Base-by-base conservation (phyloP, 35 echinoderm and acorn worm genomes). In the Apostichopus parvimensis region DNA sequence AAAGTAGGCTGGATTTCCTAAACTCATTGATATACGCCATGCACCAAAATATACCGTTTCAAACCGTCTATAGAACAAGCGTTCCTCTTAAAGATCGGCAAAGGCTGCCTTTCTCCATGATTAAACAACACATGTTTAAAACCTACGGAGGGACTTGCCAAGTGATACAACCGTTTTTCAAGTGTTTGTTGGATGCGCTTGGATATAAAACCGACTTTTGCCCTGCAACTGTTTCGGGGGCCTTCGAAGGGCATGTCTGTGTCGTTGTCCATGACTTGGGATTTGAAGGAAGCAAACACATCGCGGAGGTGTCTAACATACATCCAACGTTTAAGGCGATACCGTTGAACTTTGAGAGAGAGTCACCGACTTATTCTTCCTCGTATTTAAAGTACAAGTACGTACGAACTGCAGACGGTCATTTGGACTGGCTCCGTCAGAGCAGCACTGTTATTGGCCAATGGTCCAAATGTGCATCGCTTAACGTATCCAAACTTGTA, bases 331-430 rank as follows among this genome's bases (percentile, higher is more conserved):
- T 72, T 88, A 57, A 71, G 3, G 86, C 86, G 1, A 88, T 88
- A 68, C 45, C 86, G 6, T 52, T 88, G 62, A 57, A 71, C 86
- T 88, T 88, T 88, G 66, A 73, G 6, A 64, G 72, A 2, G 86
- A 88, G 21, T 88, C 86, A 7, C 86, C 86, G 15, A 45, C 28
- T 7, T 88, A 88, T 54, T 18, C 60, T 1, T 14, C 13, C 24
- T 60, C 57, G 18, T 66, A 28, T 75, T 60, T 88, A 10, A 25
- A 54, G 25, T 68, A 45, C 75, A 87, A 93, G 28, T 93, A 77
- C n/a, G 79, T 82, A 24, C 21, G 79, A n/a, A 75, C 6, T 18
- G 22, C 34, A 0, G 45, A 82, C 34, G 79, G 55, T 3, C 10
- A 17, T 57, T 13, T 82, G 45, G 25, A 54, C 79, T 82, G 79